Percentiles rank a stretch among this genome's conserved stretches.
These are phyloP conservation scores for Pterophyllum scalare DNA, from an alignment of 2,113 vertebrate species.

Conservation along the genomic window DNA sequence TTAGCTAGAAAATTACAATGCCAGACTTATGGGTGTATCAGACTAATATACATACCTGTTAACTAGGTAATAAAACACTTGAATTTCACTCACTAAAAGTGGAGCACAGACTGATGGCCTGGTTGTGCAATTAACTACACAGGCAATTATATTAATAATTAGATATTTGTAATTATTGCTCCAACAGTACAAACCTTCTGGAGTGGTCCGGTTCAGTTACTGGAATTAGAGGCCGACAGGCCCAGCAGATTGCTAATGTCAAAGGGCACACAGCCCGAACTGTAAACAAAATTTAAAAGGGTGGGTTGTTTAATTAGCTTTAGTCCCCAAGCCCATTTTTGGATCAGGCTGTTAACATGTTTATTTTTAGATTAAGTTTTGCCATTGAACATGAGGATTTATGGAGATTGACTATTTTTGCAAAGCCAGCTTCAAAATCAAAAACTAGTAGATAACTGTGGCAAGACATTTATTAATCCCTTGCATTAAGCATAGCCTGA, in stretches of 20 bases:
- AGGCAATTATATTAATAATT: neutral
- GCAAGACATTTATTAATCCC: neutral
- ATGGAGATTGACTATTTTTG: neutral
- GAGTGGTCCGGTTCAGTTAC: neutral
- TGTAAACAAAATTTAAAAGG: neutral
- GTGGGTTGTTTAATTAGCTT: neutral
- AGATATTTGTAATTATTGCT: neutral
- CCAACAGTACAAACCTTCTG: neutral
- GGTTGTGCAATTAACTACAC: neutral
- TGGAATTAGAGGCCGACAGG: neutral
- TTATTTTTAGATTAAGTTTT: neutral
- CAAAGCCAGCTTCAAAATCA: neutral
- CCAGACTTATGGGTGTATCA: neutral
- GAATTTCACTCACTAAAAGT: neutral
- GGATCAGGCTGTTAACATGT: neutral
- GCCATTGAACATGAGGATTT: neutral
- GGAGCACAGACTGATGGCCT: no score
- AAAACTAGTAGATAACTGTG: neutral
- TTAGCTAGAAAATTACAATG: neutral
- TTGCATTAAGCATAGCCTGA: neutral
- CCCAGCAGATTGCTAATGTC: no score
- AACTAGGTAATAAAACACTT: neutral
- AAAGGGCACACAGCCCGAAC: neutral
- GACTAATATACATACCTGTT: neutral
- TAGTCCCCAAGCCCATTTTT: neutral